A percentile compares a stretch with the other conserved stretches of the same genome.
These are phyloP conservation scores for Sebastes hopkinsi DNA, from an alignment of 2,797 vertebrate species.

Conservation along the genomic window DNA sequence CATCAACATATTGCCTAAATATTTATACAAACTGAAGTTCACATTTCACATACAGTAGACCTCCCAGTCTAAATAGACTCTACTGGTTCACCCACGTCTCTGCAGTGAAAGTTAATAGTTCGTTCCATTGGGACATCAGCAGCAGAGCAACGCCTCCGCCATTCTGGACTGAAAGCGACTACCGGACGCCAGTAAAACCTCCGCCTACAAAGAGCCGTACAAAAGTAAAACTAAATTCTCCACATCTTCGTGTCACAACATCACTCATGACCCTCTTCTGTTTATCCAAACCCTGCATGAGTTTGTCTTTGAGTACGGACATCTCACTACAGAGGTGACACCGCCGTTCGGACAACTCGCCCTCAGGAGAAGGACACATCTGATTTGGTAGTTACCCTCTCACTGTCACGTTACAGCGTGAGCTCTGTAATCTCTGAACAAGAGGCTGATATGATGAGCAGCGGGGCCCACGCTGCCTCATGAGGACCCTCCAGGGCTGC, in stretches of 20 bases:
- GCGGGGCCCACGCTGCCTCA: not conserved
- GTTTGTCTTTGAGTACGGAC: not conserved
- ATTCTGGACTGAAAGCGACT: too few species aligned
- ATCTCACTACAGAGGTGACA: conserved; percentile 20
- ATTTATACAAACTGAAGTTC: not conserved
- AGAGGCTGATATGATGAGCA: conserved; percentile 30
- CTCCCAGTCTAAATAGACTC: not conserved
- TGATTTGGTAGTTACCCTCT: conserved; percentile 7
- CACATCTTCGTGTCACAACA: not conserved
- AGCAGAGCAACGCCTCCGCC: too few species aligned
- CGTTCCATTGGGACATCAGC: too few species aligned
- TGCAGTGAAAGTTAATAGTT: too few species aligned
- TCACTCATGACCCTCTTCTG: not conserved
- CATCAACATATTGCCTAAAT: not conserved
- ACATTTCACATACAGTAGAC: not conserved
- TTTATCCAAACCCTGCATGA: conserved; percentile 18
- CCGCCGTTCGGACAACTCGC: not conserved
- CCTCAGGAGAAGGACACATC: not conserved
- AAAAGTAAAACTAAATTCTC: too few species aligned
- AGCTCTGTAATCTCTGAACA: conserved; percentile 6
- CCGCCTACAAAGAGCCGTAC: too few species aligned
- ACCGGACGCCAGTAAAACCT: too few species aligned
- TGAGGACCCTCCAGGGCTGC: conserved; percentile 40
- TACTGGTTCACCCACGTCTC: not conserved
- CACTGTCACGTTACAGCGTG: not conserved